Evolutionary conservation across 2,888 invertebrate genomes (phyloP).

Genomic region (Elegia similella): DNA sequence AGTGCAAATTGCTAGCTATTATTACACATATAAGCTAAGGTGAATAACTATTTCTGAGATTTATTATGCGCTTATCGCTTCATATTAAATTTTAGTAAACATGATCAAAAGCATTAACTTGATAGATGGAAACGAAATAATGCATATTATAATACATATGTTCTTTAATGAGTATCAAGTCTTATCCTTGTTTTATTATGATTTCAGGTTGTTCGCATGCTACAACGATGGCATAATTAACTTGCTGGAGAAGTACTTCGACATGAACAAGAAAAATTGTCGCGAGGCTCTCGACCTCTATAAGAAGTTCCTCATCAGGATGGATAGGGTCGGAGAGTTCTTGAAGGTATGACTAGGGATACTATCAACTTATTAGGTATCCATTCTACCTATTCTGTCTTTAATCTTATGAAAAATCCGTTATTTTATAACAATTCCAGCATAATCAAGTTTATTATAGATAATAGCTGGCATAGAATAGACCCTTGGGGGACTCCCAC

Average conservation of each 20-base stretch:
- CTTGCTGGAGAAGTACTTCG: constrained; percentile 99
- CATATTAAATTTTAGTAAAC: neutral
- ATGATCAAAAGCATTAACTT: neutral
- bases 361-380: too few species aligned
- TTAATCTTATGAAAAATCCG: too few species aligned
- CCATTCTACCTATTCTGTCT: too few species aligned
- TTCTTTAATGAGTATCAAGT: neutral
- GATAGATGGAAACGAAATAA: neutral
- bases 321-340: constrained; percentile 99
- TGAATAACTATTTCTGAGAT: too few species aligned
- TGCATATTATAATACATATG: neutral
- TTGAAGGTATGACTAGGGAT: constrained; percentile 89
- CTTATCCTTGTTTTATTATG: neutral
- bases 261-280: constrained; percentile 99
- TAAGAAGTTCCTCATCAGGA: constrained; percentile 98
- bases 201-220: constrained; percentile 93
- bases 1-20: too few species aligned
- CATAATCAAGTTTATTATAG: too few species aligned
- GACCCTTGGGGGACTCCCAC: too few species aligned
- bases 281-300: constrained; percentile 98
- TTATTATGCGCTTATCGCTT: too few species aligned
- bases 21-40: too few species aligned
- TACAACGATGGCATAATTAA: constrained; percentile 99
- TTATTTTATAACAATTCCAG: too few species aligned
- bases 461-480: too few species aligned